A percentile compares a stretch with the other conserved stretches of the same genome.
These are phyloP conservation scores for Monodelphis domestica DNA, from an alignment of 2,797 vertebrate genomes.

Conservation along the genomic window DNA sequence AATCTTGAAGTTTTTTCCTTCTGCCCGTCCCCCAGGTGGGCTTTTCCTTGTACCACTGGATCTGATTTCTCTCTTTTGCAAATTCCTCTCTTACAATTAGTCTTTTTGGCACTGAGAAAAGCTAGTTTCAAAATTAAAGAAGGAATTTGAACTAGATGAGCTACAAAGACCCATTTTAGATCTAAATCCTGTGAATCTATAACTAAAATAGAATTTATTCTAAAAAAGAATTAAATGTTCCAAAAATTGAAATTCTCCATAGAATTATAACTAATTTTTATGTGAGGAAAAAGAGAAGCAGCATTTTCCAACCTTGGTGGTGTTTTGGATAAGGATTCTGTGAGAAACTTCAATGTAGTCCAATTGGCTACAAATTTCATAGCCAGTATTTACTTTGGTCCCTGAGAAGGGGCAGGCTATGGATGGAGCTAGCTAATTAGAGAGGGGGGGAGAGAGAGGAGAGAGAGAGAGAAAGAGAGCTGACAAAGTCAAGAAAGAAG, in stretches of 20 bases:
- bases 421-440: not conserved
- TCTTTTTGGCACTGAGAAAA: not conserved
- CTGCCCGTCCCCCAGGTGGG: too few species aligned
- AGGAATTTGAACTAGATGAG: not conserved
- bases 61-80: too few species aligned
- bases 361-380: not conserved
- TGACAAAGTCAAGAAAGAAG: not conserved
- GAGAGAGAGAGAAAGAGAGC: too few species aligned
- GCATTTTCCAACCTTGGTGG: not conserved
- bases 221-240: not conserved
- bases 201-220: not conserved
- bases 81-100: too few species aligned
- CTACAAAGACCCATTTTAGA: not conserved
- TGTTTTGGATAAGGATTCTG: not conserved
- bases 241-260: not conserved
- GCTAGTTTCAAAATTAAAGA: not conserved
- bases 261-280: not conserved
- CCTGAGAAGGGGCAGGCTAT: not conserved
- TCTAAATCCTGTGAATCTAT: not conserved
- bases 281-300: not conserved
- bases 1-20: too few species aligned
- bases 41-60: too few species aligned
- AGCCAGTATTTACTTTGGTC: not conserved
- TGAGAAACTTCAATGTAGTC: not conserved
- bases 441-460: too few species aligned